Base-by-base conservation (phyloP, 2,113 vertebrate genomes). In the Carassius gibelio region DNA sequence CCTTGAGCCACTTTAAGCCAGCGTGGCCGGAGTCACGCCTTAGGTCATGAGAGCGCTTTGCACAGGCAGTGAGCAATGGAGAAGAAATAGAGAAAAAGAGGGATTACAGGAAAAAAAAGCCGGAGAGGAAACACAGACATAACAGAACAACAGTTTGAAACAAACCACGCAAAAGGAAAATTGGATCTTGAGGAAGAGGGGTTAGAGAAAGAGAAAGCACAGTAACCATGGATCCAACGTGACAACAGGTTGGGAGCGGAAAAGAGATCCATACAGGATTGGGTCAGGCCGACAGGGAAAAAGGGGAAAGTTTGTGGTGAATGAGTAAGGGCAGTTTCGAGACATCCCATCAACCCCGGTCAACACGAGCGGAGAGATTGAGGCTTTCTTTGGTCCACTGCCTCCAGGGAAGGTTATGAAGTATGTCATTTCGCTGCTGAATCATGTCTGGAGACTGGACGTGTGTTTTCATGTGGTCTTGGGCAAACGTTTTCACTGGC, bases 1-100 rank as follows among this genome's bases (percentile, higher is more conserved):
- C 94, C 94, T 95, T 95, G 91, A 92, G 92, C 93, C 93, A 95
- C 88, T 95, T 94, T 95, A 92, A 95, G 92, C 85, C 90, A 91
- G 93, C 91, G 90, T 93, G 92, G 91, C 91, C 92, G 93, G 91
- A 83, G 86, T 95, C 94, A 94, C 94, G 93, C 92, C 95, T 75
- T 92, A 91, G 93, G 89, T 95, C 94, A 94, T 90, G 91, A 92
- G 93, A 92, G 87, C 90, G 92, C 93, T 95, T 94, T 93, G 93
- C 90, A 94, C 82, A 94, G 91, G 92, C 92, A 94, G 90, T 89
- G 87, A 83, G 69, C 34, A 15, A 75, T 75, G 68, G 75, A 83
- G 78, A 78, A 62, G 82, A 75, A 81, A 85, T 71, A 75, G 57
- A 85, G 64, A 78, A 84, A 78, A 84, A 52, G 66, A 75, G 34